Evolutionary conservation across 2,888 invertebrate species (phyloP).

Genomic region (Belgica antarctica): DNA sequence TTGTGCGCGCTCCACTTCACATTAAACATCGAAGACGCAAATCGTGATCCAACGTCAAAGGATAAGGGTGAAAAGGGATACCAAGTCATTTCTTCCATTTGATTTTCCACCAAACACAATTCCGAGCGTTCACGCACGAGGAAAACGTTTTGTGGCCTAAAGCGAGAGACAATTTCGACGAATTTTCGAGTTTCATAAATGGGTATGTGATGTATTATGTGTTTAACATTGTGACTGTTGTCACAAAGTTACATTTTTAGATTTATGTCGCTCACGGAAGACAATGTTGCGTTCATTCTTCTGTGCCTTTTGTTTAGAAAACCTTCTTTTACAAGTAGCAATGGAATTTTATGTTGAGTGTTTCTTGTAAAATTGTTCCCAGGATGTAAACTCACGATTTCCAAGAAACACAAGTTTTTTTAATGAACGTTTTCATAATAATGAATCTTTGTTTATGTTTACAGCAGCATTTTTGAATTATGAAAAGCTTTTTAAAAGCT

Average conservation of each 20-base stretch:
- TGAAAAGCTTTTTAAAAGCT: no score
- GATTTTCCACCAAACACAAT: slow-evolving; percentile 6
- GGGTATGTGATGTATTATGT: slow-evolving; percentile 22
- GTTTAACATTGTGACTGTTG: slow-evolving; percentile 8
- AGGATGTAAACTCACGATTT: no score
- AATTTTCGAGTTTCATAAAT: slow-evolving; percentile 26
- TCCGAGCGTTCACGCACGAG: neutral
- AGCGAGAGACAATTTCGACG: slow-evolving; percentile 24
- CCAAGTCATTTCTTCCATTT: neutral
- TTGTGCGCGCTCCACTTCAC: neutral
- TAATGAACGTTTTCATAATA: no score
- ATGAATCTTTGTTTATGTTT: no score
- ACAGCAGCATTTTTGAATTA: no score
- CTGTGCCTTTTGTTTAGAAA: no score
- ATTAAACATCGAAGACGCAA: neutral
- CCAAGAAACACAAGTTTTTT: no score
- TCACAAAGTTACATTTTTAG: slow-evolving; percentile 16
- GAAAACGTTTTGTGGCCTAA: slow-evolving; percentile 1
- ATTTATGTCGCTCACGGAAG: no score
- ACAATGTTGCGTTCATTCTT: no score
- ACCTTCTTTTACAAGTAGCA: no score
- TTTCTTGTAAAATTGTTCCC: no score
- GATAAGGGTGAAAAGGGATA: neutral
- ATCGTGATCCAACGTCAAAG: neutral
- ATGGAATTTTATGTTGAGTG: no score